These are phyloP conservation scores for Rhinichthys klamathensis DNA, from an alignment of 2,113 vertebrate genomes.

Conservation along the genomic window DNA sequence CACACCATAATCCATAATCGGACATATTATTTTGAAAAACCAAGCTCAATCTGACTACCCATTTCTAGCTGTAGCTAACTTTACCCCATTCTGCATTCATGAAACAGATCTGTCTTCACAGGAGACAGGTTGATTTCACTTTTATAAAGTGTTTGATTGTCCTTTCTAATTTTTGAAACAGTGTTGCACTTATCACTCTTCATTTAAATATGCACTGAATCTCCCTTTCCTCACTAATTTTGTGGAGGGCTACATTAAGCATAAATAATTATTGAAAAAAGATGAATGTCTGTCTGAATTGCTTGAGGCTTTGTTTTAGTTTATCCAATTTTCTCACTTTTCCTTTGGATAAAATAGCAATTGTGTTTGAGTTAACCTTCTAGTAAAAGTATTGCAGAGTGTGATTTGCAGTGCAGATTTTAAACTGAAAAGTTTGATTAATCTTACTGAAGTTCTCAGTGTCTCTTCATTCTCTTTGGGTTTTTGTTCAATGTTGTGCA, in stretches of 20 bases:
- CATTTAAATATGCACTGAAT: not conserved
- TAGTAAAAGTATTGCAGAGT: not conserved
- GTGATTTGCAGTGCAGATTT: not conserved
- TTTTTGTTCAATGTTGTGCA: not conserved
- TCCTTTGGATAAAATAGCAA: not conserved
- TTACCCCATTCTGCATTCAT: not conserved
- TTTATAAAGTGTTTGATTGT: constrained; percentile 1
- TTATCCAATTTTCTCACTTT: not conserved
- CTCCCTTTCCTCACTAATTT: too few species aligned
- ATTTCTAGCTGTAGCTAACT: not conserved
- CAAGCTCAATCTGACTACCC: not conserved
- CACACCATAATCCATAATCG: not conserved
- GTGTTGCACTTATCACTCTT: not conserved
- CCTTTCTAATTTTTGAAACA: not conserved
- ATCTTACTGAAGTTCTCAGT: not conserved
- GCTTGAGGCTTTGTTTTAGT: too few species aligned
- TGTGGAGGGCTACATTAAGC: not conserved
- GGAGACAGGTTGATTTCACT: not conserved
- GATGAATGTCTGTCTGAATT: not conserved
- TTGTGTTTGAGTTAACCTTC: not conserved
- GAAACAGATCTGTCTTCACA: not conserved
- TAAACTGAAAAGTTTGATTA: not conserved
- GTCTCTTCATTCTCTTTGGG: not conserved
- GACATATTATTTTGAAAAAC: not conserved
- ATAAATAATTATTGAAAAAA: not conserved